phyloP scores from a whole-genome alignment of 2,888 invertebrate genomes.

The Cryptocephalus primarius region DNA sequence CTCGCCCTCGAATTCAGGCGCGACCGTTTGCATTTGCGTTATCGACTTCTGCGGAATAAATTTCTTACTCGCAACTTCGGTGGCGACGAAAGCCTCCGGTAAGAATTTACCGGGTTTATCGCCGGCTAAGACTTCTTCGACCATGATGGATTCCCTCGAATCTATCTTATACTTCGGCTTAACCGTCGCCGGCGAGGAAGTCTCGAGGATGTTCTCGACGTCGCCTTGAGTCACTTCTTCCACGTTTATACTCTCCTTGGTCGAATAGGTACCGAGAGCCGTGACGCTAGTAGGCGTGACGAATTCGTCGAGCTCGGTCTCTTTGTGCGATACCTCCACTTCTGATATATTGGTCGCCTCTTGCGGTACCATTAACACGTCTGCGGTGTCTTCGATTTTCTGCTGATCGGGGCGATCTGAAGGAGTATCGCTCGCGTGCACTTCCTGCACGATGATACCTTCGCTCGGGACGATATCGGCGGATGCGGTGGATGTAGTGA shows the following conservation, averaged over 20 bases:
- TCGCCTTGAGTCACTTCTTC: conserved; percentile 51
- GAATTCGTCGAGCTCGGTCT: conserved; percentile 39
- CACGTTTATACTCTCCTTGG: conserved; percentile 53
- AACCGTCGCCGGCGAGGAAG: conserved; percentile 38
- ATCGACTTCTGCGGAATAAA: conserved; percentile 56
- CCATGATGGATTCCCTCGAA: conserved; percentile 50
- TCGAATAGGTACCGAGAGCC: conserved; percentile 47
- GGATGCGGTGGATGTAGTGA: conserved; percentile 35
- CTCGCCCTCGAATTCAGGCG: conserved; percentile 59
- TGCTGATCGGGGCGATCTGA: conserved; percentile 31
- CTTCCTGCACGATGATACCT: conserved; percentile 41
- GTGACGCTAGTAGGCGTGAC: conserved; percentile 39
- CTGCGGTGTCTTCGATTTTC: conserved; percentile 18
- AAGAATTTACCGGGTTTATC: conserved; percentile 67
- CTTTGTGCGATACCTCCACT: conserved; percentile 48
- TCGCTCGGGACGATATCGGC: conserved; percentile 37
- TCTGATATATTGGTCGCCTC: conserved; percentile 57
- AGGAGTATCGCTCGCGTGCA: conserved; percentile 26
- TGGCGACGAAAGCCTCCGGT: conserved; percentile 68
- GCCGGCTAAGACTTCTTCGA: conserved; percentile 58
- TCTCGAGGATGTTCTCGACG: conserved; percentile 46
- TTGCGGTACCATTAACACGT: conserved; percentile 44
- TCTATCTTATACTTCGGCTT: conserved; percentile 53
- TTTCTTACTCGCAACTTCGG: conserved; percentile 59
- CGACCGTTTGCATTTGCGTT: conserved; percentile 51